Evolutionary conservation across 1,140 invertebrate genomes (phyloP), one percentile per base, ranked within the genome.

Genomic region (Aphaenogaster rudis): DNA sequence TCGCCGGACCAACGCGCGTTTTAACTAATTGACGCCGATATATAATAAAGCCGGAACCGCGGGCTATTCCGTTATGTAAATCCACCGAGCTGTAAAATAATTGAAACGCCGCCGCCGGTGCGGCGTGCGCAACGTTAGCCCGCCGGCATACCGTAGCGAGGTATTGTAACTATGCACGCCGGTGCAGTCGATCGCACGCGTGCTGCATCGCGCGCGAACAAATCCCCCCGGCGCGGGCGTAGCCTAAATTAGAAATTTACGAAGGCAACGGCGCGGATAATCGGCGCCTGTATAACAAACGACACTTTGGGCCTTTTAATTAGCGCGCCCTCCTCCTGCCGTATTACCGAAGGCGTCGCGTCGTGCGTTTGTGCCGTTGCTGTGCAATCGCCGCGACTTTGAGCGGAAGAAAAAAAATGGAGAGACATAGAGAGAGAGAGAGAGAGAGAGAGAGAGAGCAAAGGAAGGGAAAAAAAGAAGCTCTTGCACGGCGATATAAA

Each of bases 51-150:
- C n/a, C 42, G 33, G 42, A 7, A 28, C 33, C n/a, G 36, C 50
- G 28, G 48, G 71, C 71, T 54, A 64, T 87, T 66, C 39, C 42
- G 13, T 76, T 66, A 87, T 74, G 63, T 86, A 54, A 88, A 88
- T 86, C 42, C 82, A 59, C 13, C 78, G n/a, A 42, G 36, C 52
- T 54, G 52, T 72, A 71, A 78, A 86, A 88, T 88, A 88, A 88
- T 86, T 86, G 52, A 67, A 63, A 72, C 67, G 48, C 57, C 33
- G 13, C 15, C 54, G 28, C 28, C 28, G 28, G 17, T n/a, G 36
- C 13, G 54, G 36, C 59, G 45, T 28, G 52, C 61, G 59, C 45
- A 8, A 3, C 17, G 36, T 28, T 36, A 36, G 8, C 21, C 17
- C 13, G 33, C 15, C 45, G 28, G 63, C 45, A 15, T 66, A 86